A percentile compares a stretch with the other conserved stretches of the same genome.
These are phyloP conservation scores for Ditula angustiorana DNA, from an alignment of 2,888 invertebrate genomes.

Conservation along the genomic window DNA sequence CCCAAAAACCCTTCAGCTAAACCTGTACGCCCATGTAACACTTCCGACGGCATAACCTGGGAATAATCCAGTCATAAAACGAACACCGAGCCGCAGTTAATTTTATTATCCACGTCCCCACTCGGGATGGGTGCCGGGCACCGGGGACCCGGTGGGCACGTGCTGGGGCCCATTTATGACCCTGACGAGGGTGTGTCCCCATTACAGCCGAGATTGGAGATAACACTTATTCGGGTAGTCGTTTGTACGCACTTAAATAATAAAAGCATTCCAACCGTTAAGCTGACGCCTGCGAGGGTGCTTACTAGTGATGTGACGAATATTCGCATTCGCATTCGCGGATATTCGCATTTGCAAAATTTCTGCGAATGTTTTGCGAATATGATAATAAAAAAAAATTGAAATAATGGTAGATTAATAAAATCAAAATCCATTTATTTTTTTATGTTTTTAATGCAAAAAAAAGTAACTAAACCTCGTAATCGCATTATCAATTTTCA, in stretches of 20 bases:
- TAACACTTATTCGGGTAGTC: neutral
- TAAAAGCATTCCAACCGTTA: neutral
- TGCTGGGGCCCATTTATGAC: neutral
- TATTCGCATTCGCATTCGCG: too few relatives aligned
- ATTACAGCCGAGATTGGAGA: neutral
- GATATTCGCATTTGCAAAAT: too few relatives aligned
- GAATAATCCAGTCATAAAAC: neutral
- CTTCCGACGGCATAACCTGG: neutral
- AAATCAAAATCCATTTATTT: too few relatives aligned
- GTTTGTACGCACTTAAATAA: constrained; percentile 1
- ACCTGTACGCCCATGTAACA: neutral
- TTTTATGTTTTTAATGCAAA: too few relatives aligned
- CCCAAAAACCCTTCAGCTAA: neutral
- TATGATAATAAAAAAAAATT: too few relatives aligned
- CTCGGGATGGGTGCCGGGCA: neutral
- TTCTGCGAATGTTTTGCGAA: too few relatives aligned
- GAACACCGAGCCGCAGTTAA: neutral
- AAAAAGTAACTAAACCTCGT: too few relatives aligned
- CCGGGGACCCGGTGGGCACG: neutral
- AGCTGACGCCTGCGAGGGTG: neutral
- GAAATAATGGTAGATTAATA: too few relatives aligned
- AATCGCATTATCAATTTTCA: too few relatives aligned
- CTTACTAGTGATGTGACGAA: neutral
- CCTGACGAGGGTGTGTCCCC: neutral
- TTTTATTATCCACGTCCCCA: neutral